A percentile compares a stretch with the other conserved stretches of the same genome.
Evolutionary conservation across 2,113 vertebrate genomes (phyloP).

Genomic region (Pseudonaja textilis): DNA sequence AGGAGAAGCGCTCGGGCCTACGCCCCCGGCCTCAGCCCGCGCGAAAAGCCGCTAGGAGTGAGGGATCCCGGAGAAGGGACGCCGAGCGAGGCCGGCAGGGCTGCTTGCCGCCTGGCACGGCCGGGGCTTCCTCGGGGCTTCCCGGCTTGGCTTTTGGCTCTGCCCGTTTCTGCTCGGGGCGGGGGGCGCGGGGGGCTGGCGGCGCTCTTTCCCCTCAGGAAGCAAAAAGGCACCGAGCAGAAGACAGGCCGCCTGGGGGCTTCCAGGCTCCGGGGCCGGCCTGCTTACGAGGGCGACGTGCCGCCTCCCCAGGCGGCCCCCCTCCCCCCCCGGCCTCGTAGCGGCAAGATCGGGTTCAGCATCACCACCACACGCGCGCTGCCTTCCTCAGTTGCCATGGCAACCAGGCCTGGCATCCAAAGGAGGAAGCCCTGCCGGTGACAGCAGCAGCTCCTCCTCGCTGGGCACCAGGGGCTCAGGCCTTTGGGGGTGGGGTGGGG

Average conservation of each 20-base stretch:
- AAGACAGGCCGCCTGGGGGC: no score
- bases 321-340: not conserved
- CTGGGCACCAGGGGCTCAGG: not conserved
- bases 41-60: not conserved
- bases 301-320: not conserved
- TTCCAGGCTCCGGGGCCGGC: not conserved
- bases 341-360: not conserved
- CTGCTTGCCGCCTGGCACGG: no score
- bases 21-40: not conserved
- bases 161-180: not conserved
- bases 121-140: not conserved
- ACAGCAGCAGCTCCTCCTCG: not conserved
- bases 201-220: not conserved
- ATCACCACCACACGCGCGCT: not conserved
- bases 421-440: rapidly evolving
- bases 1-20: not conserved
- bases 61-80: not conserved
- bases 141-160: no score
- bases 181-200: not conserved
- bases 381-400: conserved; percentile 26
- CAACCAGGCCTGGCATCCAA: conserved; percentile 34
- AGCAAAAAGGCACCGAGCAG: not conserved
- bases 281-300: conserved; percentile 16
- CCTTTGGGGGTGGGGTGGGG: not conserved
- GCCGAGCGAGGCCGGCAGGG: not conserved